Evolutionary conservation across 2,888 invertebrate species (phyloP), one percentile per base, ranked within the genome.

Genomic region (Mechanitis mazaeus): DNA sequence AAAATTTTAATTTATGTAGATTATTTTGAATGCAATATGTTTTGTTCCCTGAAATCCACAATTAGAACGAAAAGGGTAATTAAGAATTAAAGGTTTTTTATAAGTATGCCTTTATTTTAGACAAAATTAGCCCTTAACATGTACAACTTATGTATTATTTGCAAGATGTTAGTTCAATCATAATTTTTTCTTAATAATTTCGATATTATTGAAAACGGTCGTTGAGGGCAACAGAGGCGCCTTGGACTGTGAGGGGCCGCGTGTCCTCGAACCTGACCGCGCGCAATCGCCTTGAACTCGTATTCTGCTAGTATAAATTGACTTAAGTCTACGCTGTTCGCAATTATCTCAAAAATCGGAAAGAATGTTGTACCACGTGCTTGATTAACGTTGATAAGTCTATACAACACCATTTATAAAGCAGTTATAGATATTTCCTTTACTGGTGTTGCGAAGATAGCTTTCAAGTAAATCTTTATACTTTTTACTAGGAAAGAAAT

Each of bases 181-280:
- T 38, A 50, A 33, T 58, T 58, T 38, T 50, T 33, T 38, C 50
- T 58, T 54, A 47, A 64, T 54, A 42, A 55, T 64, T 66, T 66
- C 62, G 64, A 64, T 58, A 45, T 33, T 57, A 64, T 66, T 71
- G 64, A 67, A 68, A 64, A 68, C 64, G 63, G 68, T 56, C 68
- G 69, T 68, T 67, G 67, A 62, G 64, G 65, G 66, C 59, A 72
- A 71, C 74, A 78, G 75, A 74, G 68, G 76, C 75, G 76, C 84
- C 82, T 28, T 83, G 84, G 80, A 75, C 81, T 76, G 83, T 76
- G 76, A 84, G 85, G 85, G 83, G 87, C 81, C 77, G 67, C 73
- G 83, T 84, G 89, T 85, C 90, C 90, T 90, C 89, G 89, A 89
- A 88, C 90, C 85, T 89, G 89, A 90, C 90, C 90, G 89, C 87